Percentiles rank a stretch among this genome's conserved stretches.
These are phyloP conservation scores for Drosophila pseudotakahashii DNA, from an alignment of 2,888 invertebrate species.

Conservation along the genomic window DNA sequence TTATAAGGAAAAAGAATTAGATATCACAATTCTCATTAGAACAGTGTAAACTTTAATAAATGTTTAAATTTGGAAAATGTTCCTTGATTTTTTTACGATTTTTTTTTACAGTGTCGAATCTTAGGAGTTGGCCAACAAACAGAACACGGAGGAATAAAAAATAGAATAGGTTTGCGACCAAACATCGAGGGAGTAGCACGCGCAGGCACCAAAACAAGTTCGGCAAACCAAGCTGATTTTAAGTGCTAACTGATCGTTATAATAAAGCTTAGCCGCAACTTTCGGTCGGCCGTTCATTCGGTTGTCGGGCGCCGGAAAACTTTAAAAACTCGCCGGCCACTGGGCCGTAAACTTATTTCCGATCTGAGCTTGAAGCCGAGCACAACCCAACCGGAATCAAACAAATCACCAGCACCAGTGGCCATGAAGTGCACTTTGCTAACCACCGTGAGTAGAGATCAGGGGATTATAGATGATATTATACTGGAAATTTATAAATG, in stretches of 20 bases:
- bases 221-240: conserved; percentile 40
- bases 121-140: conserved; percentile 4
- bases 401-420: conserved; percentile 25
- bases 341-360: conserved; percentile 64
- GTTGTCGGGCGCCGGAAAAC: conserved; percentile 34
- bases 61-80: no score
- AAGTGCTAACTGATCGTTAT: conserved; percentile 70
- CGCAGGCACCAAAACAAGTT: conserved; percentile 62
- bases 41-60: no score
- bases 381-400: conserved; percentile 45
- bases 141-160: neutral
- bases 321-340: conserved; percentile 65
- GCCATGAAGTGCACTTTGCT: conserved; percentile 69
- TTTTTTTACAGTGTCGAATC: conserved; percentile 11
- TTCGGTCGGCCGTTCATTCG: conserved; percentile 11
- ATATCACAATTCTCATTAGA: no score
- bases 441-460: conserved; percentile 64
- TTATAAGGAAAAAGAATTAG: no score
- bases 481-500: no score
- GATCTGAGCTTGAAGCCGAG: conserved; percentile 63
- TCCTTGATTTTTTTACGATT: no score
- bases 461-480: neutral
- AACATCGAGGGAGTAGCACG: conserved; percentile 35
- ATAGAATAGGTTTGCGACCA: conserved; percentile 21
- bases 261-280: conserved; percentile 60